Conservation (phyloP, 1,140 invertebrate genomes). For the Ctenoplectra terminalis region DNA sequence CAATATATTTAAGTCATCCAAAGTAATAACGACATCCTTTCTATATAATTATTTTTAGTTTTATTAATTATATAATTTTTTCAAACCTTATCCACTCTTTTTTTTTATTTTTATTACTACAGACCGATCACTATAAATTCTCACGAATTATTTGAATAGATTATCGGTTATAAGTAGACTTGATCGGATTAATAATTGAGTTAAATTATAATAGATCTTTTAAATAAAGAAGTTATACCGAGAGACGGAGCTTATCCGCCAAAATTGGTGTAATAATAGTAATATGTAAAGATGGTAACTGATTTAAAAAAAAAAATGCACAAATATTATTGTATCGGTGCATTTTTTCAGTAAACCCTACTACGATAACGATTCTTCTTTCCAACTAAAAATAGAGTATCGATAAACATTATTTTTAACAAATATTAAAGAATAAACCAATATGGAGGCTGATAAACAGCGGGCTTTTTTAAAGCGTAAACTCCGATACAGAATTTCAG, state of each 20-base stretch:
- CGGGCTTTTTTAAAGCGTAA: background rate
- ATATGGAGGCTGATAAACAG: background rate
- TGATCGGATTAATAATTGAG: too few species aligned
- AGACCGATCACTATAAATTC: too few species aligned
- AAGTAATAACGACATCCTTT: too few species aligned
- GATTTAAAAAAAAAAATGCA: background rate
- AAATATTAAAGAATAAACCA: background rate
- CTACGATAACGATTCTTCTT: background rate
- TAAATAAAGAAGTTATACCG: background rate
- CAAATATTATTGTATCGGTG: background rate
- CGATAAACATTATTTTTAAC: background rate
- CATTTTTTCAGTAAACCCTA: slow-evolving; percentile 1
- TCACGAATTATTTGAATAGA: too few species aligned
- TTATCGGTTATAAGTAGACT: too few species aligned
- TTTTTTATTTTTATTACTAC: too few species aligned
- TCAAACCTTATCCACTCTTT: too few species aligned
- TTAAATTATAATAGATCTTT: too few species aligned
- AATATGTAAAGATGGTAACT: background rate
- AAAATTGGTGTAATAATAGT: background rate
- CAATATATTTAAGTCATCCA: too few species aligned
- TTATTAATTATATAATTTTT: too few species aligned
- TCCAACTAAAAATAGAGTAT: background rate
- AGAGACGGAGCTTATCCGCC: background rate
- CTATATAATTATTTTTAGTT: too few species aligned
- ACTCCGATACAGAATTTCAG: background rate